phyloP scores from a whole-genome alignment of 2,113 vertebrate genomes.

The Leptocoma aspasia region DNA sequence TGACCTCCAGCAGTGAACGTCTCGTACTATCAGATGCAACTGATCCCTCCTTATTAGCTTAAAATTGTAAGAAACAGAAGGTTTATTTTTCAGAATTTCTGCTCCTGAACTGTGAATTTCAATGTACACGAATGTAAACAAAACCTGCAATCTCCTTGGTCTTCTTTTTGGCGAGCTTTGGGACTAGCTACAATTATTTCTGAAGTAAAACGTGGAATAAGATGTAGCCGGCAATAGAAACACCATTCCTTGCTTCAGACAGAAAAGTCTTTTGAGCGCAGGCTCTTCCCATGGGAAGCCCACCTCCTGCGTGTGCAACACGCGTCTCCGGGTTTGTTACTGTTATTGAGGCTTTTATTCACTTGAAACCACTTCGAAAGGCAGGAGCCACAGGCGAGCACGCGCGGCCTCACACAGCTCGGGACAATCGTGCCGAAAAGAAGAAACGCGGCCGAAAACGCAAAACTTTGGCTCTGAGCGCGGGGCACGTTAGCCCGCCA shows the following conservation, averaged over 20 bases:
- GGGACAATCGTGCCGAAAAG: too few relatives aligned
- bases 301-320: rapidly evolving
- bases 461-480: background rate
- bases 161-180: background rate
- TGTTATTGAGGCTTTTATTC: background rate
- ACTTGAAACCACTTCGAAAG: background rate
- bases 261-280: background rate
- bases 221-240: background rate
- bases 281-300: background rate
- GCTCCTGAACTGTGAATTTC: background rate
- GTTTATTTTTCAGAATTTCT: background rate
- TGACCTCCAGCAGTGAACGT: background rate
- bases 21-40: background rate
- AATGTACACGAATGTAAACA: background rate
- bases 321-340: rapidly evolving
- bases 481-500: rapidly evolving
- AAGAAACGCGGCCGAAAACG: background rate
- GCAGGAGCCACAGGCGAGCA: background rate
- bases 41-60: background rate
- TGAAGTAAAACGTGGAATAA: background rate
- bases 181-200: background rate
- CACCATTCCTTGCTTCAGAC: rapidly evolving
- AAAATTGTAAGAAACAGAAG: background rate
- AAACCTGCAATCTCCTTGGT: background rate
- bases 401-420: rapidly evolving